These are phyloP conservation scores for Monopterus albus DNA, from an alignment of 2,113 vertebrate genomes.

Conservation along the genomic window DNA sequence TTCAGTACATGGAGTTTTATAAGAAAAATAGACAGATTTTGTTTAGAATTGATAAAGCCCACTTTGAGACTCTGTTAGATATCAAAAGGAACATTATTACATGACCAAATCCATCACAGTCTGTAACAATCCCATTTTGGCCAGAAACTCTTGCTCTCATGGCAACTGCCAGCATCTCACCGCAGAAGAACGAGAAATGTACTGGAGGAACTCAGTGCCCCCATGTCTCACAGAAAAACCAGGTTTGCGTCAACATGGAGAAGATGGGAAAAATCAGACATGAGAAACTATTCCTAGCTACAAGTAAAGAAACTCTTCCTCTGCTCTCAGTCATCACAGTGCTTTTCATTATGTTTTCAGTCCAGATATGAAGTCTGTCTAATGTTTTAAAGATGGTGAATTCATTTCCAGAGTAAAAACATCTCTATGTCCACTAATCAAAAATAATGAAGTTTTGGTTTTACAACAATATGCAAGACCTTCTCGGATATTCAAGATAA, in stretches of 20 bases:
- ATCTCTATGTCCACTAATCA: neutral
- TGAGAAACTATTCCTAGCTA: too few species aligned
- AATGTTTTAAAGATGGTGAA: neutral
- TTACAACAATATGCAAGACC: neutral
- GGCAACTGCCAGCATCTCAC: neutral
- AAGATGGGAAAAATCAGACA: neutral
- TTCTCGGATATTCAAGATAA: neutral
- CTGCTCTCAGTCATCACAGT: too few species aligned
- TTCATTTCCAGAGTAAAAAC: neutral
- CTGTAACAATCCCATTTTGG: slow-evolving; percentile 3
- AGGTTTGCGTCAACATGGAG: slow-evolving; percentile 3
- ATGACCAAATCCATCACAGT: neutral
- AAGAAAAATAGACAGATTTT: neutral
- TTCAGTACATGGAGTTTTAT: too few species aligned
- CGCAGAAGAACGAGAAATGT: neutral
- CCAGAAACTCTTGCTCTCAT: slow-evolving; percentile 21
- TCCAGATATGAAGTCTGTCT: too few species aligned
- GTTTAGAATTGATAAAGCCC: neutral
- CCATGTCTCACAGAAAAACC: neutral
- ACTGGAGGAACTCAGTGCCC: slow-evolving; percentile 1
- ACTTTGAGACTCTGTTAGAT: neutral
- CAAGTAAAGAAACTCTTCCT: too few species aligned
- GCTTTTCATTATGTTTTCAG: too few species aligned
- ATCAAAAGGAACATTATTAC: neutral
- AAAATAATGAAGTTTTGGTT: neutral